A percentile compares a stretch with the other conserved stretches of the same genome.
Evolutionary conservation across 2,113 vertebrate species (phyloP).

Genomic region (Melanocharis versteri): DNA sequence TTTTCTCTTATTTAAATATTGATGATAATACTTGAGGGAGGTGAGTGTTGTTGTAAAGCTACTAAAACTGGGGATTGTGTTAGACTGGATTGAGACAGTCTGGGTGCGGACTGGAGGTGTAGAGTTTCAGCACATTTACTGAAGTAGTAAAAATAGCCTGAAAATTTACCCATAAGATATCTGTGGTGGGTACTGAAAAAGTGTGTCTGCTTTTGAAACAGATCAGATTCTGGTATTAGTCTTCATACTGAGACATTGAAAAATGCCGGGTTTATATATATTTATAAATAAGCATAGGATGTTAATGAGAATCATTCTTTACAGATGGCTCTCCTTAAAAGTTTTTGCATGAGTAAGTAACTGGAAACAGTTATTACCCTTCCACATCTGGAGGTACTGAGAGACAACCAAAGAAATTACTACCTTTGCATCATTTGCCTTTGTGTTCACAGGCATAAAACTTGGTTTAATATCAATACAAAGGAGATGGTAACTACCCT

Average conservation of each 20-base stretch:
- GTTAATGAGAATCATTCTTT: background rate
- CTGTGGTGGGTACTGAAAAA: background rate
- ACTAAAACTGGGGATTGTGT: background rate
- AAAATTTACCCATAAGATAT: background rate
- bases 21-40: background rate
- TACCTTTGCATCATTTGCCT: background rate
- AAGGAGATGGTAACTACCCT: background rate
- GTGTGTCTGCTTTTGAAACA: background rate
- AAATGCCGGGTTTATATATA: background rate
- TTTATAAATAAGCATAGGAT: background rate
- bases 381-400: background rate
- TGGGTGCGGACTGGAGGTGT: rapidly evolving
- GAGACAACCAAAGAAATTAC: background rate
- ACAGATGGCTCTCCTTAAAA: background rate
- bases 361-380: background rate
- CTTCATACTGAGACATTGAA: background rate
- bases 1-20: background rate
- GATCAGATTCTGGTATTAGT: background rate
- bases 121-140: background rate
- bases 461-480: background rate
- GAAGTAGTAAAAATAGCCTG: background rate
- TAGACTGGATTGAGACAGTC: background rate
- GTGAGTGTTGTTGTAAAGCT: background rate
- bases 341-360: background rate
- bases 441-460: background rate